Evolutionary conservation across 2,797 vertebrate genomes (phyloP).

Genomic region (Pteronotus mesoamericanus): DNA sequence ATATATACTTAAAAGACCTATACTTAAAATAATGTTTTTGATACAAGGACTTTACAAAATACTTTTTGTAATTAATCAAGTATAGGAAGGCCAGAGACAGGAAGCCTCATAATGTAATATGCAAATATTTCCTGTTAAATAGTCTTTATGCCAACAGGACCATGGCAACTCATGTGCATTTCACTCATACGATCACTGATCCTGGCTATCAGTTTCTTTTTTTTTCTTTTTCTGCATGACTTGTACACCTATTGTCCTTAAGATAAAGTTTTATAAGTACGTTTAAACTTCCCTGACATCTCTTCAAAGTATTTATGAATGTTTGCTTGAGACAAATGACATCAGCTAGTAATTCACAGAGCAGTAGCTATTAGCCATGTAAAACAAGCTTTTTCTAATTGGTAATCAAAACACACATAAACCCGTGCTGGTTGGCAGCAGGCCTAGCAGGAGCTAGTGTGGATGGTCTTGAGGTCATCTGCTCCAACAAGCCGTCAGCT

Average conservation of each 20-base stretch:
- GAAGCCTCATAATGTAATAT: neutral
- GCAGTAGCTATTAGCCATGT: neutral
- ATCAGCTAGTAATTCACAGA: neutral
- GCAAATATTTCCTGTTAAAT: neutral
- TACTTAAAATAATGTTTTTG: neutral
- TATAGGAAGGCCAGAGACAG: neutral
- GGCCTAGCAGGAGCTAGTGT: neutral
- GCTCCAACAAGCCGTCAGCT: neutral
- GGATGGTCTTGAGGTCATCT: neutral
- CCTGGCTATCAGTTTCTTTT: neutral
- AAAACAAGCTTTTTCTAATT: neutral
- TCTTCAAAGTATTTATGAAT: constrained; percentile 13
- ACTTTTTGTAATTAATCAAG: neutral
- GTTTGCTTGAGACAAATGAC: neutral
- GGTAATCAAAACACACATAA: neutral
- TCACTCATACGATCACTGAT: neutral
- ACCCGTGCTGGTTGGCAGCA: neutral
- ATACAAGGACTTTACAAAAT: neutral
- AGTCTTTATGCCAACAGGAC: neutral
- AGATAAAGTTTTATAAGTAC: neutral
- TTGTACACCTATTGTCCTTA: neutral
- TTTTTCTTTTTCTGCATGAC: neutral
- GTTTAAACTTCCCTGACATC: neutral
- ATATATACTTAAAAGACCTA: no score
- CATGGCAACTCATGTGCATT: rapidly evolving